Evolutionary conservation across 2,888 invertebrate genomes (phyloP).

Genomic region (Tetranychus truncatus): DNA sequence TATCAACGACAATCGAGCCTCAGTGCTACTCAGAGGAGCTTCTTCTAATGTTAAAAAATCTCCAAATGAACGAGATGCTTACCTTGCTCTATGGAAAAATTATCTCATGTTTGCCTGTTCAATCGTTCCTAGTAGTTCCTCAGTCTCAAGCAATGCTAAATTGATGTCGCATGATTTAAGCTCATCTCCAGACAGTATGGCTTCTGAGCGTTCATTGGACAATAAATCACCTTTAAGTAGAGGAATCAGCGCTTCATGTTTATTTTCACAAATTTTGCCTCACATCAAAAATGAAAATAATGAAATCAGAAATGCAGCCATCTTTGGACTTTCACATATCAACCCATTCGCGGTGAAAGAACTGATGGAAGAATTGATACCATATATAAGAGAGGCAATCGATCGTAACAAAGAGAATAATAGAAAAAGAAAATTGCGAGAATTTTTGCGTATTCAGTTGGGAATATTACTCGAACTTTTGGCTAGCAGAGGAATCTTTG

Average conservation of each 20-base stretch:
- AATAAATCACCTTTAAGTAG: slow-evolving; percentile 46
- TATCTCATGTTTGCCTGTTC: slow-evolving; percentile 90
- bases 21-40: slow-evolving; percentile 59
- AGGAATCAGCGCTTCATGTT: slow-evolving; percentile 48
- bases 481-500: slow-evolving; percentile 74
- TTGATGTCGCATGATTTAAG: slow-evolving; percentile 4
- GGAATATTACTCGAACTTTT: slow-evolving; percentile 77
- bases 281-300: slow-evolving; percentile 75
- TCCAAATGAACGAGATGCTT: slow-evolving; percentile 76
- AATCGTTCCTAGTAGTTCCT: slow-evolving; percentile 67
- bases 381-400: slow-evolving; percentile 79
- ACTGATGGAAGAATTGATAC: slow-evolving; percentile 80
- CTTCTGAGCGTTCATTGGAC: slow-evolving; percentile 52
- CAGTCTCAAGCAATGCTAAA: neutral
- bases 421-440: slow-evolving; percentile 67
- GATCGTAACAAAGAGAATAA: slow-evolving; percentile 95
- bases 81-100: slow-evolving; percentile 93
- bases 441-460: slow-evolving; percentile 73
- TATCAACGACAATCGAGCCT: slow-evolving; percentile 86
- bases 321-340: slow-evolving; percentile 79
- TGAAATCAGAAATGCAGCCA: slow-evolving; percentile 83
- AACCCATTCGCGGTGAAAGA: slow-evolving; percentile 88
- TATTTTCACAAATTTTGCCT: slow-evolving; percentile 82
- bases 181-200: slow-evolving; percentile 53
- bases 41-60: slow-evolving; percentile 63